A percentile compares a stretch with the other conserved stretches of the same genome.
Evolutionary conservation across 2,113 vertebrate species (phyloP).

Genomic region (Cyprinus carpio): DNA sequence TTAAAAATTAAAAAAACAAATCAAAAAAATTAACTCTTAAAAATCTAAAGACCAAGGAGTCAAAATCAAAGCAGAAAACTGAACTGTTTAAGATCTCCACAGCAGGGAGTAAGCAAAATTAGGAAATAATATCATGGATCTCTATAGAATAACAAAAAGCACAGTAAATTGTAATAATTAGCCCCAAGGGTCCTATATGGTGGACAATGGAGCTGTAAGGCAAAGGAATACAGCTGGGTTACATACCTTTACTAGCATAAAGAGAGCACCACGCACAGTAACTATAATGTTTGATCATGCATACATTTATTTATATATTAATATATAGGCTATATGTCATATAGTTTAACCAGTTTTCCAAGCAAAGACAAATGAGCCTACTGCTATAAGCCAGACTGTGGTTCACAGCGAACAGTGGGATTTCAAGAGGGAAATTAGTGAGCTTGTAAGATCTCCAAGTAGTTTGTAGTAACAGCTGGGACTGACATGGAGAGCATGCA

Average conservation of each 20-base stretch:
- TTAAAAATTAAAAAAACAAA: too few species aligned
- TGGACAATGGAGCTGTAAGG: slow-evolving; percentile 72
- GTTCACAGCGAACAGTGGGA: slow-evolving; percentile 56
- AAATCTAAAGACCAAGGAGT: not conserved
- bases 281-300: not conserved
- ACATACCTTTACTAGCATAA: slow-evolving; percentile 74
- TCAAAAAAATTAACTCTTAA: too few species aligned
- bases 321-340: not conserved
- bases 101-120: slow-evolving; percentile 67
- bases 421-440: slow-evolving; percentile 74
- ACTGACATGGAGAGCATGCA: slow-evolving; percentile 81
- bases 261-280: not conserved
- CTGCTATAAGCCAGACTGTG: slow-evolving; percentile 53
- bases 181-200: slow-evolving; percentile 71
- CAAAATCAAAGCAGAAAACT: not conserved
- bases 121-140: slow-evolving; percentile 74
- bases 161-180: slow-evolving; percentile 76
- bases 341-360: not conserved
- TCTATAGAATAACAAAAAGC: slow-evolving; percentile 69
- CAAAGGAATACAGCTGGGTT: slow-evolving; percentile 70
- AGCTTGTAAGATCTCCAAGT: slow-evolving; percentile 78
- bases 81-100: not conserved
- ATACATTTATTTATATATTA: not conserved
- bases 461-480: slow-evolving; percentile 84
- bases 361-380: not conserved